Conservation (phyloP, 2,888 invertebrate genomes). For the Apoda limacodes region DNA sequence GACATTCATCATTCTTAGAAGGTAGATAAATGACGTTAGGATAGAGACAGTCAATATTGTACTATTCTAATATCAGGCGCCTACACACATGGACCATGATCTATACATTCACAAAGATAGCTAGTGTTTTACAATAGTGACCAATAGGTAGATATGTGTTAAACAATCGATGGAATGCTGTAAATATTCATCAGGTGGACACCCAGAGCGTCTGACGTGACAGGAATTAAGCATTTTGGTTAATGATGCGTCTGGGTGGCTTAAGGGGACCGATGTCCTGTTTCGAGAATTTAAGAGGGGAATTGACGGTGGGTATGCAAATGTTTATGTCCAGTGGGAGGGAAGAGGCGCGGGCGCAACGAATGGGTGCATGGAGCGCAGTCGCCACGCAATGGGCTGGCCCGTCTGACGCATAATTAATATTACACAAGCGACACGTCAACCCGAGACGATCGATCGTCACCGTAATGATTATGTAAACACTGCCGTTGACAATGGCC, state of each 20-base stretch:
- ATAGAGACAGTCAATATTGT: slow-evolving; percentile 64
- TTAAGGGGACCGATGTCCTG: slow-evolving; percentile 49
- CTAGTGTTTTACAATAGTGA: too few species aligned
- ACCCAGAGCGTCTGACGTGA: slow-evolving; percentile 63
- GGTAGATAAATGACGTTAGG: slow-evolving; percentile 66
- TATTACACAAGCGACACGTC: slow-evolving; percentile 56
- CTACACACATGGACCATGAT: slow-evolving; percentile 47
- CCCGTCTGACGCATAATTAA: slow-evolving; percentile 57
- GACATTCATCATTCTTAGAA: slow-evolving; percentile 68
- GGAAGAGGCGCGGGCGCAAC: slow-evolving; percentile 55
- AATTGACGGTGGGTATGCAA: slow-evolving; percentile 55
- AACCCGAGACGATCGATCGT: slow-evolving; percentile 59
- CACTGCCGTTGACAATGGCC: slow-evolving; percentile 50
- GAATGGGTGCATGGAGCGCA: slow-evolving; percentile 58
- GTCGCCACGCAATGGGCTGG: slow-evolving; percentile 45
- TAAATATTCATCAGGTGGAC: slow-evolving; percentile 68
- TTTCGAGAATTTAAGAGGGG: slow-evolving; percentile 53
- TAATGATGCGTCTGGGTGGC: slow-evolving; percentile 60
- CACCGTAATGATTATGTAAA: slow-evolving; percentile 63
- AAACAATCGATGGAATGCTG: slow-evolving; percentile 61
- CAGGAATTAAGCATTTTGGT: slow-evolving; percentile 56
- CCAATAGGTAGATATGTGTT: slow-evolving; percentile 66
- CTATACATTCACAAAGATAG: too few species aligned
- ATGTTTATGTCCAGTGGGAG: slow-evolving; percentile 60
- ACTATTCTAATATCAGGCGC: slow-evolving; percentile 36